Percentiles rank a stretch among this genome's conserved stretches.
These are phyloP conservation scores for Styela clava DNA, from an alignment of 23 tunicate genomes.

Conservation along the genomic window DNA sequence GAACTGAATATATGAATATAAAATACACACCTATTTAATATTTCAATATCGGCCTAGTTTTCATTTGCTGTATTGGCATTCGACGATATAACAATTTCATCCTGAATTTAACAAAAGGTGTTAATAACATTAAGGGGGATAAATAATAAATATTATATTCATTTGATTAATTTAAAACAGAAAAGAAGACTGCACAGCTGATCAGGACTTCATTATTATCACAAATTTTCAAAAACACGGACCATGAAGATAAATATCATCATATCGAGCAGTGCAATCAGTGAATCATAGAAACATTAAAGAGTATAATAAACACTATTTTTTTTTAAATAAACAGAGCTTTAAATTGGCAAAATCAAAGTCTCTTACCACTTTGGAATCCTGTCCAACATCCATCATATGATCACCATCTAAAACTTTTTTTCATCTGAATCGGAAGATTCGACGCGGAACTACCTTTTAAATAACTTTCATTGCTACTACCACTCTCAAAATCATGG, in stretches of 20 bases:
- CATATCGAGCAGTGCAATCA: not conserved
- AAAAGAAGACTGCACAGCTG: too few relatives aligned
- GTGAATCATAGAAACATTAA: too few relatives aligned
- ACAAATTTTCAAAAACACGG: not conserved
- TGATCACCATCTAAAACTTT: not conserved
- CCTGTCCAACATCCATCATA: conserved; percentile 24
- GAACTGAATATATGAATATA: too few relatives aligned
- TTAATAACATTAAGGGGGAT: too few relatives aligned
- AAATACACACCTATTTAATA: conserved; percentile 28
- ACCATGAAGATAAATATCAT: not conserved
- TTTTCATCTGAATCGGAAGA: conserved; percentile 11
- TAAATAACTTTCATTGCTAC: conserved; percentile 42
- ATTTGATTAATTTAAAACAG: too few relatives aligned
- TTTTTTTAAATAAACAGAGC: too few relatives aligned
- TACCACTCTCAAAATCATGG: conserved; percentile 35
- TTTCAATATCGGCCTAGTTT: conserved; percentile 75
- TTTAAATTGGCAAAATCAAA: not conserved
- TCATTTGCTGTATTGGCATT: conserved; percentile 17
- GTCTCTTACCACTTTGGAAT: conserved; percentile 1
- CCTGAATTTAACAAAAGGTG: too few relatives aligned
- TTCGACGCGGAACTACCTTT: conserved; percentile 30
- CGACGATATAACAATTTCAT: conserved; percentile 31
- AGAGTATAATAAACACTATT: too few relatives aligned
- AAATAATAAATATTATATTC: too few relatives aligned
- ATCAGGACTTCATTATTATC: not conserved